These are phyloP conservation scores for Paragorgia papillata DNA, from an alignment of 92 coral and sea anemone genomes.

Conservation along the genomic window DNA sequence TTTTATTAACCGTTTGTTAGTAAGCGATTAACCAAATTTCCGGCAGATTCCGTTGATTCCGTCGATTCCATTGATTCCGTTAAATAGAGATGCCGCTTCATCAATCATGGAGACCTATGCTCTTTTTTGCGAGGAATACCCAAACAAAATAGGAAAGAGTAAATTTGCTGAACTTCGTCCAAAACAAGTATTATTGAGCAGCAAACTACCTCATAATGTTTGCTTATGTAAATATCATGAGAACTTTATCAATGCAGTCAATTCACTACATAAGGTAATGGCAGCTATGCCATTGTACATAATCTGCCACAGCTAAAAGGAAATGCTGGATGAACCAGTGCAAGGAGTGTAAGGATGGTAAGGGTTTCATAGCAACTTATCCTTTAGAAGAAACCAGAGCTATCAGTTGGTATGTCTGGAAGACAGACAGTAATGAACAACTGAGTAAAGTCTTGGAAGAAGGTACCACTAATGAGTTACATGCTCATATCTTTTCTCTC, in stretches of 20 bases:
- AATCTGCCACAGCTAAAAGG: background rate
- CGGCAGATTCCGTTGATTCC: too few relatives aligned
- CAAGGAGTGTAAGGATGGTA: conserved; percentile 13
- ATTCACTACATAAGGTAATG: background rate
- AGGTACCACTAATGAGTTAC: conserved; percentile 21
- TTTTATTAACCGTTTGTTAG: too few relatives aligned
- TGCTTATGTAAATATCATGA: conserved; percentile 33
- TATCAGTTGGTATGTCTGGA: conserved; percentile 26
- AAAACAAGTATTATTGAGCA: conserved; percentile 12
- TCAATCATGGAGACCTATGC: conserved; percentile 13
- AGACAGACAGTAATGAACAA: background rate
- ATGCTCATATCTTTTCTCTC: conserved; percentile 11
- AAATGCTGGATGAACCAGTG: conserved; percentile 32
- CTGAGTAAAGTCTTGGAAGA: background rate
- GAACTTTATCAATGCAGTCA: conserved; percentile 28
- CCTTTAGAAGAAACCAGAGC: conserved; percentile 3
- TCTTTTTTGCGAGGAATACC: conserved; percentile 4
- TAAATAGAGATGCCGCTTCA: too few relatives aligned
- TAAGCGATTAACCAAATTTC: too few relatives aligned
- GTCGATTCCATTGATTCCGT: too few relatives aligned
- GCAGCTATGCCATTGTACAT: conserved; percentile 9
- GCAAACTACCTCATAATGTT: conserved; percentile 26
- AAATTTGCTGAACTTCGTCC: conserved; percentile 21
- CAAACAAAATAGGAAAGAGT: conserved; percentile 13
- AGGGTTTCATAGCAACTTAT: conserved; percentile 4